Evolutionary conservation across 2,888 invertebrate species (phyloP).

Genomic region (Ceramica pisi): DNA sequence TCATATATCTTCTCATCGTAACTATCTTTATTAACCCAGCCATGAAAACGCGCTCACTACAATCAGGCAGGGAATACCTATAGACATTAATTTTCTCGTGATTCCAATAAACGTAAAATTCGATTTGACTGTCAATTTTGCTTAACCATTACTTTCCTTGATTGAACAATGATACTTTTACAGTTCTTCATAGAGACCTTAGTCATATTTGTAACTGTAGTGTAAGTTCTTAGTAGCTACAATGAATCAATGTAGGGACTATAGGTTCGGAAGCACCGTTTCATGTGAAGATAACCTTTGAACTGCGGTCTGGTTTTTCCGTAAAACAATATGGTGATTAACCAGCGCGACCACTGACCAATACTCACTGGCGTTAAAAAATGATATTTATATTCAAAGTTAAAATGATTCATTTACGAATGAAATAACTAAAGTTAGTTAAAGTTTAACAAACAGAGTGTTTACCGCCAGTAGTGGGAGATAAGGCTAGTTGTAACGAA

Average conservation of each 20-base stretch:
- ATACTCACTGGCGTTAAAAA: conserved; percentile 1
- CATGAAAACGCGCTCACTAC: not conserved
- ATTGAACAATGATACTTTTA: not conserved
- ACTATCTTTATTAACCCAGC: not conserved
- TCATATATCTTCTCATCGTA: too few relatives aligned
- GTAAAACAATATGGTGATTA: conserved; percentile 16
- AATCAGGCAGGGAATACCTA: not conserved
- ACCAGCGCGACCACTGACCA: not conserved
- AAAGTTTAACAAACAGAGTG: conserved; percentile 2
- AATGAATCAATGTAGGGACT: not conserved
- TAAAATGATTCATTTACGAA: conserved; percentile 3
- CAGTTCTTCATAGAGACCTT: not conserved
- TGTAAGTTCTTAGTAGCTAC: not conserved
- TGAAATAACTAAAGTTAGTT: not conserved
- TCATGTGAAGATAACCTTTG: conserved; percentile 21
- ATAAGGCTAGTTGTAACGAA: conserved; percentile 38
- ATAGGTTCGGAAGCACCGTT: not conserved
- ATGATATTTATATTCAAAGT: not conserved
- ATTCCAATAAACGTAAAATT: not conserved
- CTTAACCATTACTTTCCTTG: not conserved
- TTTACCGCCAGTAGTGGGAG: conserved; percentile 10
- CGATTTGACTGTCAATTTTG: not conserved
- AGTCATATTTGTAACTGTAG: not conserved
- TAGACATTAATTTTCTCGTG: not conserved
- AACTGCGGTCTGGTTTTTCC: conserved; percentile 14